Evolutionary conservation across 1,140 invertebrate genomes (phyloP), one percentile per base, ranked within the genome.

Genomic region (Drosophila varians): DNA sequence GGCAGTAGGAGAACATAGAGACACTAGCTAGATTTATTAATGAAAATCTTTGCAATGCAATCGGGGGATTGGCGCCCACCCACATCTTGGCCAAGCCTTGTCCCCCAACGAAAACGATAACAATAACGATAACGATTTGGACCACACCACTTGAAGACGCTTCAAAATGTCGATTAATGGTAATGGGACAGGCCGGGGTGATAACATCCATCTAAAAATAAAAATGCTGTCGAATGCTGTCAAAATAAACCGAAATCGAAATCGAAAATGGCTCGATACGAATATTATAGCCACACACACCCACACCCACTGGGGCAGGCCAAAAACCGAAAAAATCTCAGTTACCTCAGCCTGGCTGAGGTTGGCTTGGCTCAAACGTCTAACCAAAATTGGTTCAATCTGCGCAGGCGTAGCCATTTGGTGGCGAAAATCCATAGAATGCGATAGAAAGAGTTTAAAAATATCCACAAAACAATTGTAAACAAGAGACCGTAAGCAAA

Each of bases 121-220:
- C 64, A 52, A 51, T 71, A 57, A 45, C 8, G 45, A 56, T 31
- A 8, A 3, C 8, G 19, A 19, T 16, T 6, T 21, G 1, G 12
- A 8, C 36, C 12, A 38, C 21, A 9, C 12, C 60, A 52, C 62
- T 66, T 43, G 11, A 47, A 47, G 21, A 45, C 25, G 19, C n/a
- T 16, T 48, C 25, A 31, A 31, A 45, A 48, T 31, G 28, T 64
- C 60, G 60, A 64, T 64, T 64, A 64, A 48, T 61, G 60, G 60
- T 64, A 71, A 69, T 71, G 64, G 40, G 34, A 70, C 55, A 31
- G 38, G 31, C 28, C 4, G 19, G 31, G 38, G 21, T 71, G 71
- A 64, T 74, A 74, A 65, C 61, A 62, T 31, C 23, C 21, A 18
- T 51, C 80, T 84, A 84, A 76, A 84, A 84, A 79, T 87, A 68